A percentile compares a stretch with the other conserved stretches of the same genome.
Evolutionary conservation across 2,888 invertebrate genomes (phyloP).

Genomic region (Cataglyphis altisquamis): DNA sequence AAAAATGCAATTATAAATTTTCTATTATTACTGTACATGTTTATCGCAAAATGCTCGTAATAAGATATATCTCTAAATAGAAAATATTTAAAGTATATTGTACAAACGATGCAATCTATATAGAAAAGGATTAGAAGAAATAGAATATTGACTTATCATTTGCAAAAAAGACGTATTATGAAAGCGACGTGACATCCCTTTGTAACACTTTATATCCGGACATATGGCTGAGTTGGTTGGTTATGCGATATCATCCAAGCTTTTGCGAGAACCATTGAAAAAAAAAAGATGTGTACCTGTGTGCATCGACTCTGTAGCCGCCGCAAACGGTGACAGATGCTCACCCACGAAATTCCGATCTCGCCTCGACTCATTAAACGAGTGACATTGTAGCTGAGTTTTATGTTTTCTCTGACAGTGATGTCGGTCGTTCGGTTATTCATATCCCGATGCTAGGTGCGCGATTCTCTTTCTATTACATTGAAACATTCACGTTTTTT

Average conservation of each 20-base stretch:
- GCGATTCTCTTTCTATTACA: constrained; percentile 36
- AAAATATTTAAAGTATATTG: not conserved
- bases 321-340: constrained; percentile 39
- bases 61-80: not conserved
- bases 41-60: not conserved
- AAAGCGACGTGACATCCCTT: constrained; percentile 58
- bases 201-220: constrained; percentile 56
- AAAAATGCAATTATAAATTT: not conserved
- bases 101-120: not conserved
- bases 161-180: constrained; percentile 21
- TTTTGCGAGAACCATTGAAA: constrained; percentile 63
- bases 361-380: constrained; percentile 55
- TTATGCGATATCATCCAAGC: constrained; percentile 37
- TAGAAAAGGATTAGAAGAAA: too few species aligned
- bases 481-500: constrained; percentile 30
- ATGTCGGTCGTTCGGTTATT: constrained; percentile 35
- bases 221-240: constrained; percentile 62
- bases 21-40: not conserved
- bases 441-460: constrained; percentile 18
- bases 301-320: constrained; percentile 32
- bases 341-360: constrained; percentile 45
- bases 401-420: constrained; percentile 46
- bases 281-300: constrained; percentile 46
- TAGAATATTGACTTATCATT: constrained; percentile 11
- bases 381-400: constrained; percentile 42